Evolutionary conservation across 2,888 invertebrate species (phyloP).

Genomic region (Polymixis flavicincta): DNA sequence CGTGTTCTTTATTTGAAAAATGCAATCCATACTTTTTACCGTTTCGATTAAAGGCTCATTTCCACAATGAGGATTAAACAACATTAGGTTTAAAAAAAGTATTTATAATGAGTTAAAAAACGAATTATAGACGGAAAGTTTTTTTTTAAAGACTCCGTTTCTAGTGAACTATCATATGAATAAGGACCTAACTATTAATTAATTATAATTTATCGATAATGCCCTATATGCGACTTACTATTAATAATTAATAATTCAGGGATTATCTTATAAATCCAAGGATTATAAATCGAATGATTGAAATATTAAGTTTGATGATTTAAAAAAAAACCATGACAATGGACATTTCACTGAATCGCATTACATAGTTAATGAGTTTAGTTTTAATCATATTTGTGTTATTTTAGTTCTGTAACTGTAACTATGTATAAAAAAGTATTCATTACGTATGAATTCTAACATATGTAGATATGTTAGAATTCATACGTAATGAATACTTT

Average conservation of each 20-base stretch:
- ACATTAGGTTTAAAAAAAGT: neutral
- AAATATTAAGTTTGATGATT: neutral
- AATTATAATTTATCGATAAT: slow-evolving; percentile 1
- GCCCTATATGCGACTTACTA: neutral
- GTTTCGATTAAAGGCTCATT: slow-evolving; percentile 1
- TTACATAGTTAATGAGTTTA: no score
- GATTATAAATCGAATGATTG: neutral
- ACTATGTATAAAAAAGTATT: no score
- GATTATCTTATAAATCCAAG: neutral
- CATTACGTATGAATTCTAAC: no score
- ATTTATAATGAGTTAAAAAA: slow-evolving; percentile 1
- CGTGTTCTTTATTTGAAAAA: slow-evolving; percentile 10
- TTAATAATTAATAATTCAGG: neutral
- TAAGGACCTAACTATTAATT: neutral
- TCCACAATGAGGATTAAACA: slow-evolving; percentile 1
- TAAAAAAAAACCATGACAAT: no score
- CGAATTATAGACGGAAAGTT: neutral
- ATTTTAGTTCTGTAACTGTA: no score
- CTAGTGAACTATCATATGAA: neutral
- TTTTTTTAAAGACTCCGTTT: neutral
- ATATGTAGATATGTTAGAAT: no score
- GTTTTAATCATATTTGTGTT: no score
- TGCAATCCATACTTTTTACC: neutral
- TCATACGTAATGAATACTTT: no score
- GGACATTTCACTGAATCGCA: no score